Percentiles rank a stretch among this genome's conserved stretches.
phyloP scores from a whole-genome alignment of 2,888 invertebrate species.

The Norana najaformis region DNA sequence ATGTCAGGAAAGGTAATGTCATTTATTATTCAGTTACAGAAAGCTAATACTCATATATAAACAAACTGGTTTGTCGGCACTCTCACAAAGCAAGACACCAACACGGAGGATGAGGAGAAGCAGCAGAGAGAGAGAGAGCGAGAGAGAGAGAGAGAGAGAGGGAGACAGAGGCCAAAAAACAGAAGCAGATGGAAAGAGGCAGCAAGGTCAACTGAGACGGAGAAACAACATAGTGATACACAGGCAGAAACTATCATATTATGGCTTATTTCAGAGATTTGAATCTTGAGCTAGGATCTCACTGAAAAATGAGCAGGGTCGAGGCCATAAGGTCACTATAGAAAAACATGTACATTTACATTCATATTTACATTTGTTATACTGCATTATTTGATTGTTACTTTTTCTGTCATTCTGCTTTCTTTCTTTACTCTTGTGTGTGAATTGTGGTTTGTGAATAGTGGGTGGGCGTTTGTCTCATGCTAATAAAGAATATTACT shows the following conservation, averaged over 20 bases:
- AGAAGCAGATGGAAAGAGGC: not conserved
- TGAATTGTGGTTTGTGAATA: not conserved
- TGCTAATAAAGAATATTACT: not conserved
- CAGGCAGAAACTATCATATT: too few species aligned
- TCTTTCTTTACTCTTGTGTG: not conserved
- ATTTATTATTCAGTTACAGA: not conserved
- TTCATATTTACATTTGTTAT: too few species aligned
- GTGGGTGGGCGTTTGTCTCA: not conserved
- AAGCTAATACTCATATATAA: not conserved
- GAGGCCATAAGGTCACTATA: too few species aligned
- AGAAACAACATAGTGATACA: too few species aligned
- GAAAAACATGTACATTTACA: too few species aligned
- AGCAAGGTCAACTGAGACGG: too few species aligned
- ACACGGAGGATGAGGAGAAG: not conserved
- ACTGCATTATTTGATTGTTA: not conserved
- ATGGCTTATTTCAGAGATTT: too few species aligned
- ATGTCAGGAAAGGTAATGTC: not conserved
- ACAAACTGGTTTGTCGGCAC: not conserved
- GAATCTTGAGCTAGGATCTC: too few species aligned
- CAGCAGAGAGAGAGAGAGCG: too few species aligned
- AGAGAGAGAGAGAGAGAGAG: too few species aligned
- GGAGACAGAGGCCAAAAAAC: not conserved
- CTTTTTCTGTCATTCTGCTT: not conserved
- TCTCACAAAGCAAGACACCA: not conserved
- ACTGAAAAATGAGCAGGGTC: too few species aligned